Evolutionary conservation across 2,797 vertebrate species (phyloP).

Genomic region (Pygocentrus nattereri): DNA sequence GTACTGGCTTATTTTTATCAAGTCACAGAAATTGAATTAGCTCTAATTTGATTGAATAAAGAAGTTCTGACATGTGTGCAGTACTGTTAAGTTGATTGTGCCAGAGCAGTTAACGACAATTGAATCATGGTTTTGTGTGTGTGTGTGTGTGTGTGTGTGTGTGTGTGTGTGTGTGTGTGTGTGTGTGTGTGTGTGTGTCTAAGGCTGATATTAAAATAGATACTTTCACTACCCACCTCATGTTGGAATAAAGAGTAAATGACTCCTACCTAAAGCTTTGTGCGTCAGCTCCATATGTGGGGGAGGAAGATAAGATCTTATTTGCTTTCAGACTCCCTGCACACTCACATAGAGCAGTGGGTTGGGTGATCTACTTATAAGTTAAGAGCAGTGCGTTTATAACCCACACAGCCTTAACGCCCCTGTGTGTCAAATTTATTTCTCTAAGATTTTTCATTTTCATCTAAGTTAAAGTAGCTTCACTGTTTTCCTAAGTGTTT

Average conservation of each 20-base stretch:
- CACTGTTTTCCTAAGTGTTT: too few relatives aligned
- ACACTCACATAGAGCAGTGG: background rate
- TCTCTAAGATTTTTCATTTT: background rate
- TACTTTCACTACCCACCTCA: background rate
- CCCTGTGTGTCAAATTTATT: background rate
- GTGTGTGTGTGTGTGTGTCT: background rate
- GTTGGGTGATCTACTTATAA: constrained; percentile 17
- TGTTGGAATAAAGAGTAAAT: background rate
- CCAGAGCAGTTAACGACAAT: background rate
- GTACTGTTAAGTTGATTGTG: background rate
- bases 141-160: background rate
- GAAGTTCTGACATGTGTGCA: background rate
- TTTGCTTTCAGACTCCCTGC: background rate
- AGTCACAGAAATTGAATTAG: background rate
- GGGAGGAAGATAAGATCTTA: constrained; percentile 1
- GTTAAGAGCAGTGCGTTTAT: background rate
- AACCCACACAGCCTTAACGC: background rate
- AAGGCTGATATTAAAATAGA: background rate
- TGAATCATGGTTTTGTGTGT: background rate
- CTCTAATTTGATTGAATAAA: background rate
- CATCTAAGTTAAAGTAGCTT: background rate
- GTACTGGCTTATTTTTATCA: background rate
- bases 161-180: too few relatives aligned
- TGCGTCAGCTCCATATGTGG: background rate
- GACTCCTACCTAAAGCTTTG: background rate